Conservation (phyloP, 2,113 vertebrate species). For the Entelurus aequoreus region DNA sequence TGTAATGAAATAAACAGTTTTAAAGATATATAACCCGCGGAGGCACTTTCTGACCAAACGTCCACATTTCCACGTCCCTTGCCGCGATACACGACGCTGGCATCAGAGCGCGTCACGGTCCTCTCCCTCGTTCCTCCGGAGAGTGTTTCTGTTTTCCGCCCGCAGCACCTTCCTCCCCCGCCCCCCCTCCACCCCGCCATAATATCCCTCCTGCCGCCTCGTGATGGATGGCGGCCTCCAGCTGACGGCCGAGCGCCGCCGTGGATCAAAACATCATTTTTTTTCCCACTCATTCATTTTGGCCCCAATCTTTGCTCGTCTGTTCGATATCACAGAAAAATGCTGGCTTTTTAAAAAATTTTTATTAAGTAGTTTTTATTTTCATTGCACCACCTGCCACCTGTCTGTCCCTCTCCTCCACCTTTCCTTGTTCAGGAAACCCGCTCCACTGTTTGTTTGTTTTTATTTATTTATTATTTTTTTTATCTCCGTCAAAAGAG, state of each 20-base stretch:
- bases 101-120: too few species aligned
- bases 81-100: too few species aligned
- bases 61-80: too few species aligned
- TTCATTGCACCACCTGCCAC: neutral
- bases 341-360: too few species aligned
- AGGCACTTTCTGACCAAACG: too few species aligned
- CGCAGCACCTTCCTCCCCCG: neutral
- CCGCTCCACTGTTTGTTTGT: too few species aligned
- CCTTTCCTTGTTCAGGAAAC: neutral
- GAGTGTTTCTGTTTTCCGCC: neutral
- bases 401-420: neutral
- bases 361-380: neutral
- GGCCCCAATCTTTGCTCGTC: constrained; percentile 12
- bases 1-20: too few species aligned
- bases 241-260: constrained; percentile 20
- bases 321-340: neutral
- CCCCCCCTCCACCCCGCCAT: too few species aligned
- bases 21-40: too few species aligned
- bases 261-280: constrained; percentile 46
- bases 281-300: constrained; percentile 26
- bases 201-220: neutral
- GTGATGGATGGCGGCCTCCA: constrained; percentile 35
- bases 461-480: neutral
- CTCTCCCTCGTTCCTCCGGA: constrained; percentile 12
- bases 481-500: neutral